Percentiles rank a stretch among this genome's conserved stretches.
phyloP scores from a whole-genome alignment of 2,797 vertebrate species.

The Hydrophis major region DNA sequence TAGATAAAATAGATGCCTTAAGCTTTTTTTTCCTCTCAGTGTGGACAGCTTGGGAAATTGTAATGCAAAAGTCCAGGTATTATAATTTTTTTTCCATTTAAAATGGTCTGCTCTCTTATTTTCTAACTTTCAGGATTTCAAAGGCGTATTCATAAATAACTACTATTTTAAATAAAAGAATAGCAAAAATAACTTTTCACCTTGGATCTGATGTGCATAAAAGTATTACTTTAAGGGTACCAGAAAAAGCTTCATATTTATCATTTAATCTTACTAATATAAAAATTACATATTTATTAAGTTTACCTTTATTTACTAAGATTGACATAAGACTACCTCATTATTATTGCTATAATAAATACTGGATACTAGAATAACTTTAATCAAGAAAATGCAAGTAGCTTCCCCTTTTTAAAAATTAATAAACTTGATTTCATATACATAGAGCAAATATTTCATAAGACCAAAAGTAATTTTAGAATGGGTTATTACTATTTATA shows the following conservation, averaged over 20 bases:
- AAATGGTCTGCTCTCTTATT: not conserved
- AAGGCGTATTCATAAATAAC: not conserved
- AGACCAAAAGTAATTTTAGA: slow-evolving; percentile 8
- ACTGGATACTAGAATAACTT: not conserved
- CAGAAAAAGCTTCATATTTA: not conserved
- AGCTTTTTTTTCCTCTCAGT: not conserved
- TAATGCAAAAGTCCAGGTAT: not conserved
- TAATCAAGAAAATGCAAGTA: not conserved
- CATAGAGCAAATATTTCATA: not conserved
- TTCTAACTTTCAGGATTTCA: not conserved
- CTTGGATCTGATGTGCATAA: slow-evolving; percentile 5
- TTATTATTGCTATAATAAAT: slow-evolving; percentile 12
- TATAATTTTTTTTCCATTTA: not conserved
- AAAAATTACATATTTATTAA: not conserved
- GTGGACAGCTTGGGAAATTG: not conserved
- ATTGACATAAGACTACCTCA: slow-evolving; percentile 4
- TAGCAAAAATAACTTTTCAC: not conserved
- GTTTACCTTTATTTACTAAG: not conserved
- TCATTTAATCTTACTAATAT: not conserved
- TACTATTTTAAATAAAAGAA: not conserved
- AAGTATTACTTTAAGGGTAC: slow-evolving; percentile 1
- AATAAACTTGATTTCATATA: not conserved
- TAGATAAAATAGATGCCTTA: not conserved
- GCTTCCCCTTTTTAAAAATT: not conserved
- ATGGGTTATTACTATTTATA: not conserved